Percentiles rank a stretch among this genome's conserved stretches.
These are phyloP conservation scores for Melanostoma mellinum DNA, from an alignment of 2,888 invertebrate species.

Conservation along the genomic window DNA sequence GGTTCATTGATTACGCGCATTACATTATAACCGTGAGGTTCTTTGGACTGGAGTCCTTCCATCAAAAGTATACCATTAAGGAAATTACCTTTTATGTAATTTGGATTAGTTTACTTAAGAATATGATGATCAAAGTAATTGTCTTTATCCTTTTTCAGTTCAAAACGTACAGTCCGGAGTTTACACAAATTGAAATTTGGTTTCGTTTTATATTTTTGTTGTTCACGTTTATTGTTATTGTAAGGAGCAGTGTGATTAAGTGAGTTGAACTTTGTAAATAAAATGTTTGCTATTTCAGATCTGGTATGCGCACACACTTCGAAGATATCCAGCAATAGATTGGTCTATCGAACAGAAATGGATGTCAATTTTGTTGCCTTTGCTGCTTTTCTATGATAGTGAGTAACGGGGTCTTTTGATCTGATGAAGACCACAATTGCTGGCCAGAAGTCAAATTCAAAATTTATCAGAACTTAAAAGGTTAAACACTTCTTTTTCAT, in stretches of 20 bases:
- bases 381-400: conserved; percentile 96
- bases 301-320: conserved; percentile 94
- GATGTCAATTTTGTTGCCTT: conserved; percentile 93
- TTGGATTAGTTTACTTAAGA: not conserved
- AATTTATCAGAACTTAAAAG: not conserved
- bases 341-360: conserved; percentile 99
- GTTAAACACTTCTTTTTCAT: not conserved
- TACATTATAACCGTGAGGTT: conserved; percentile 93
- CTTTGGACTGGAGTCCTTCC: conserved; percentile 92
- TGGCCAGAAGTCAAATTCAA: not conserved
- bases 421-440: not conserved
- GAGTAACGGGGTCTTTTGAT: conserved; percentile 78
- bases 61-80: conserved; percentile 91
- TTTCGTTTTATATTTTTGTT: conserved; percentile 96
- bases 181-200: conserved; percentile 98
- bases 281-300: conserved; percentile 85
- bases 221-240: conserved; percentile 92
- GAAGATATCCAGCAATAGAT: conserved; percentile 93
- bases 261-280: conserved; percentile 63
- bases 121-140: not conserved
- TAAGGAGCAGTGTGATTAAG: conserved; percentile 83
- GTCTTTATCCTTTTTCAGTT: conserved; percentile 86
- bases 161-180: conserved; percentile 97
- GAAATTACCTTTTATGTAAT: conserved; percentile 93
- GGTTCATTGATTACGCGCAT: conserved; percentile 93